Evolutionary conservation across 1,140 invertebrate genomes (phyloP), one percentile per base, ranked within the genome.

Genomic region (Zaprionus kolodkinae): DNA sequence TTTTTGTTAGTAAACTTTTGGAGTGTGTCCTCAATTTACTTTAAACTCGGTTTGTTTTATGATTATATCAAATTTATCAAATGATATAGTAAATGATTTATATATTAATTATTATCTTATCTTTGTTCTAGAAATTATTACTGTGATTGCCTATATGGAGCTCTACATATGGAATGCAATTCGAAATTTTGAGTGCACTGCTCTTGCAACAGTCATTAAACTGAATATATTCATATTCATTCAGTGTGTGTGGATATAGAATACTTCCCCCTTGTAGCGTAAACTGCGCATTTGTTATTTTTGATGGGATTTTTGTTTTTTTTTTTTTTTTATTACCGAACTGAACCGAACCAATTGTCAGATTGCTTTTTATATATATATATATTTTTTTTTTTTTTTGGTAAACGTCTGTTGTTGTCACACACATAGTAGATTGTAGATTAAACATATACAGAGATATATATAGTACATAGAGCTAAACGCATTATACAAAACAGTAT

Each of bases 311-410:
- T 66, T 25, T 50, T 50, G 17, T 50, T 11, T 56, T 40, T 64
- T n/a, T 64, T 63, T 57, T 66, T 57, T 52, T 65, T 65, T 65
- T 55, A 64, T 55, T 56, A 48, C 43, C 43, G n/a, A 48, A 48
- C 43, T 48, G 43, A 48, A 17, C 43, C 60, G 27, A 63, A 55
- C 38, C 61, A 30, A 17, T 17, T 63, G 61, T 30, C 55, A 36
- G 33, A 67, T 72, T 60, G 17, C 52, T 64, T 15, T 45, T 15
- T 59, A 70, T 70, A 70, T 70, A 74, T n/a, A n/a, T n/a, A n/a
- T n/a, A n/a, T n/a, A n/a, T n/a, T n/a, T n/a, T n/a, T n/a, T n/a
- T n/a, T n/a, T n/a, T 70, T 74, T 74, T 74, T 74, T 74, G 72
- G 66, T 70, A 74, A 63, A 50, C 60, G 43, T 69, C 36, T 59